A percentile compares a stretch with the other conserved stretches of the same genome.
phyloP scores from a whole-genome alignment of 2,113 vertebrate genomes.

The Rousettus leschenaultii region DNA sequence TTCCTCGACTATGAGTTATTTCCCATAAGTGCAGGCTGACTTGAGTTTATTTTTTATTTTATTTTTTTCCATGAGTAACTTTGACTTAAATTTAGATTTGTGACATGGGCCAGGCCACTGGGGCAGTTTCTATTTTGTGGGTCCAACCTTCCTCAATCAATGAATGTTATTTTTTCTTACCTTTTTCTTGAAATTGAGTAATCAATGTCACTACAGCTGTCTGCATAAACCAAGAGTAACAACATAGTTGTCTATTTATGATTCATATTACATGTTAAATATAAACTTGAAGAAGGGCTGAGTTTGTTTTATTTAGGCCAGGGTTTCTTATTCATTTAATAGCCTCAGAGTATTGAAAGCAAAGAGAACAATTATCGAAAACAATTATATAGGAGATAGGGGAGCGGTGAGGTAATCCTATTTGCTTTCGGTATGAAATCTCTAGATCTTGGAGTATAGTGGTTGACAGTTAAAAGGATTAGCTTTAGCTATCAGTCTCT shows the following conservation, averaged over 20 bases:
- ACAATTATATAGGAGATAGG: background rate
- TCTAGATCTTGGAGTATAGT: background rate
- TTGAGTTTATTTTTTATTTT: background rate
- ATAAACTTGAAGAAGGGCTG: background rate
- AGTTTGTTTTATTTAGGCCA: background rate
- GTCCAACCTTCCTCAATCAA: background rate
- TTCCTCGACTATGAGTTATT: background rate
- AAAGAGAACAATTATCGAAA: background rate
- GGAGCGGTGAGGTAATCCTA: background rate
- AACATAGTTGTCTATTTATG: background rate
- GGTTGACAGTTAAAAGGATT: background rate
- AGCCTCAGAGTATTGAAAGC: background rate
- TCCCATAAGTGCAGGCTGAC: background rate
- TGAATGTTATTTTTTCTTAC: background rate
- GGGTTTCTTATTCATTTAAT: background rate
- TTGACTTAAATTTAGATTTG: background rate
- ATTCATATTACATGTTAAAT: background rate
- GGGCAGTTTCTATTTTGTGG: background rate
- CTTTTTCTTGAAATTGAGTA: background rate
- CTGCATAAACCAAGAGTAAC: background rate
- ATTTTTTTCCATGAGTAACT: too few species aligned
- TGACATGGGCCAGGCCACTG: background rate
- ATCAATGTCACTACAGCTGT: background rate
- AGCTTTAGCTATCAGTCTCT: background rate
- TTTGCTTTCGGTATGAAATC: background rate